phyloP scores from a whole-genome alignment of 1,140 invertebrate species.

The Drosophila arizonae region DNA sequence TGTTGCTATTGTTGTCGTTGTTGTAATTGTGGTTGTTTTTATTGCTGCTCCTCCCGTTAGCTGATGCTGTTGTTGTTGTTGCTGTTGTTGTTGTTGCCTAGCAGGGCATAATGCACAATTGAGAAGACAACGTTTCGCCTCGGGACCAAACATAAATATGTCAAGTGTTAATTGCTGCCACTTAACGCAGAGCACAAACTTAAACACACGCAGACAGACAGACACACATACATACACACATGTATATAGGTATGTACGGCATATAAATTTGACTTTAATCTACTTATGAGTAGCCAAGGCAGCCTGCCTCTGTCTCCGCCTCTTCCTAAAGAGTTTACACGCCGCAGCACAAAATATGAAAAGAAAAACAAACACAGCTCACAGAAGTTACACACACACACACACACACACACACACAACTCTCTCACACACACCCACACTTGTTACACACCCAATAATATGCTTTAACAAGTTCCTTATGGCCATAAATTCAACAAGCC shows the following conservation, averaged over 20 bases:
- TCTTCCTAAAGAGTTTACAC: constrained; percentile 42
- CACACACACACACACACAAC: constrained; percentile 16
- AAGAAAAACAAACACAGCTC: constrained; percentile 48
- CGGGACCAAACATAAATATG: constrained; percentile 74
- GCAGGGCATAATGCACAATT: constrained; percentile 51
- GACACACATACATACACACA: constrained; percentile 2
- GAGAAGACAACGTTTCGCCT: constrained; percentile 47
- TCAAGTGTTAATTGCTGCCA: constrained; percentile 81
- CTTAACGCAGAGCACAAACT: constrained; percentile 79
- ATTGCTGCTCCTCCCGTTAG: constrained; percentile 15
- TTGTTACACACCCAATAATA: constrained; percentile 81
- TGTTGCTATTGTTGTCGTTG: constrained; percentile 15
- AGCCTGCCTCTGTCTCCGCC: constrained; percentile 4
- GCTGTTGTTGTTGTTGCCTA: constrained; percentile 29
- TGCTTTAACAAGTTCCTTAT: constrained; percentile 80
- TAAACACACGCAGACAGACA: constrained; percentile 49
- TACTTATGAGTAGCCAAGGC: constrained; percentile 60
- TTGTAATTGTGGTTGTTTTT: constrained; percentile 30
- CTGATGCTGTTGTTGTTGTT: not conserved
- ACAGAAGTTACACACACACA: constrained; percentile 25
- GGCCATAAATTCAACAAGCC: constrained; percentile 80
- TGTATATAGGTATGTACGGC: constrained; percentile 21
- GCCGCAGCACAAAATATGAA: constrained; percentile 53
- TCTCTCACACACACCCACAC: constrained; percentile 35
- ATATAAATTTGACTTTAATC: constrained; percentile 81